Evolutionary conservation across 2,888 invertebrate species (phyloP), one percentile per base, ranked within the genome.

Genomic region (Chymomyza amoena): DNA sequence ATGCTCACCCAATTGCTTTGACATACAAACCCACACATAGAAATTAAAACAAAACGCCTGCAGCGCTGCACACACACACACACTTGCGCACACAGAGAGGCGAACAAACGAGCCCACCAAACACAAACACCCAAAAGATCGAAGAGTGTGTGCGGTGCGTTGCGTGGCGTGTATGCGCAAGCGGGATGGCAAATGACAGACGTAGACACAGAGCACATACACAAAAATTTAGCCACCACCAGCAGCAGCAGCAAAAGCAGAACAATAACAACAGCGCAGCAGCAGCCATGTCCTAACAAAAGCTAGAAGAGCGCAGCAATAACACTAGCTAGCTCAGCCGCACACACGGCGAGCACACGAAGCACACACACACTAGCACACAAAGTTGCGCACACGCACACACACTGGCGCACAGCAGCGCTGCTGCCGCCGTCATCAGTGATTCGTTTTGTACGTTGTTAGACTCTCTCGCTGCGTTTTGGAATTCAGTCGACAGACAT

Each of bases 401-500:
- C 18, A 61, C 25, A 59, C 13, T 18, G 50, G 28, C 50, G 20
- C 16, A 50, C 28, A 59, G 51, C 10, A 60, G 72, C 69, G 56
- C 68, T 61, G 68, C 69, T 59, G 73, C 68, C 73, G 76, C 69
- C 75, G 77, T 76, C 73, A 73, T 78, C 83, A 79, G 78, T 79
- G 87, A 84, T 84, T 84, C 84, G 84, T 83, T 87, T 84, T 79
- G 81, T 84, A 78, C 84, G 87, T 85, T 87, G 81, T 77, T 78
- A 80, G 85, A 81, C 88, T 88, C 90, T 90, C 90, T 89, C 89
- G 89, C 86, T 88, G 86, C 89, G 88, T 90, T 90, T 89, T 80
- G 88, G 86, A 89, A 90, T 90, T 90, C 89, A 91, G 91, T 90
- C 90, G 90, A 83, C 89, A 90, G 90, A 88, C 89, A 91, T 91